phyloP scores from a whole-genome alignment of 2,113 vertebrate genomes.

The Tragelaphus buxtoni region DNA sequence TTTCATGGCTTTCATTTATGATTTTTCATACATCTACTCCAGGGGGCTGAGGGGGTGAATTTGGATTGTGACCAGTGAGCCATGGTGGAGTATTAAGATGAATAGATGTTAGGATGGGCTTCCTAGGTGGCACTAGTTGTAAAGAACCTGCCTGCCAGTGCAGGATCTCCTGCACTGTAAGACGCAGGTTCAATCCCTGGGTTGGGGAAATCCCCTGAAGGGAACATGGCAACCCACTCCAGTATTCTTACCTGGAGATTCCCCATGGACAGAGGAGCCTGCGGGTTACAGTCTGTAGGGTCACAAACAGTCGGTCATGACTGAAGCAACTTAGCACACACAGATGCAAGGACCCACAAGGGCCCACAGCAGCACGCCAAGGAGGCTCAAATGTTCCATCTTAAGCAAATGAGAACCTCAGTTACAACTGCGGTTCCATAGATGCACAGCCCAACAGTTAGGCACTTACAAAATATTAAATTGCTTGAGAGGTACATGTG shows the following conservation, averaged over 20 bases:
- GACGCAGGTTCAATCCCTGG: neutral
- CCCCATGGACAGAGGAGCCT: neutral
- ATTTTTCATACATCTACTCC: neutral
- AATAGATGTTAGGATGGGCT: neutral
- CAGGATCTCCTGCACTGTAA: neutral
- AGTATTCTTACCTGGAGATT: neutral
- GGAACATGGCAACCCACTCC: neutral
- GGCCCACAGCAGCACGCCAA: neutral
- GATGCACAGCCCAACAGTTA: neutral
- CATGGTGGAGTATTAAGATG: neutral
- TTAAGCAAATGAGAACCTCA: neutral
- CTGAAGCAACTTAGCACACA: neutral
- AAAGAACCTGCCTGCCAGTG: neutral
- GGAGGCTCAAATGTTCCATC: neutral
- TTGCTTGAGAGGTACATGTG: neutral
- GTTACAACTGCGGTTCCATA: neutral
- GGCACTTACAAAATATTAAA: neutral
- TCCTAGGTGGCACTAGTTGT: neutral
- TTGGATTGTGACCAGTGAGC: neutral
- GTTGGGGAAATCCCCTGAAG: neutral
- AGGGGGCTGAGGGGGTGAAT: neutral
- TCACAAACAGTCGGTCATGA: neutral
- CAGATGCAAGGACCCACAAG: neutral
- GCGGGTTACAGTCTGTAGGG: fast-evolving
- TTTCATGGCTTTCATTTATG: neutral